These are phyloP conservation scores for Monochamus alternatus DNA, from an alignment of 2,888 invertebrate species.

Conservation along the genomic window DNA sequence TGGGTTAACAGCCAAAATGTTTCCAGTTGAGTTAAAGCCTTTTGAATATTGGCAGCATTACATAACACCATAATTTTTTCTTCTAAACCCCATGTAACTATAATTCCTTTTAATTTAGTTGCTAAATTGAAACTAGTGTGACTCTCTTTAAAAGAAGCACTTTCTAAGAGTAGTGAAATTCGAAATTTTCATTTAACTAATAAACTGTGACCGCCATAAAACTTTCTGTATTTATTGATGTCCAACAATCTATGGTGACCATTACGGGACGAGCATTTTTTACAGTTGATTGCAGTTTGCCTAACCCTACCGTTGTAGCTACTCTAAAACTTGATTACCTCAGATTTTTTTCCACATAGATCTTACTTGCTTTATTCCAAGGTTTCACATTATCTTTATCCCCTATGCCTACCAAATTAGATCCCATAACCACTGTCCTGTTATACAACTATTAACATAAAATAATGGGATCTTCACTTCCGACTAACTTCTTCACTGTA, in stretches of 20 bases:
- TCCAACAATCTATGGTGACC: no score
- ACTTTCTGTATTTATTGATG: no score
- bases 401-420: conserved; percentile 54
- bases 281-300: no score
- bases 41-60: conserved; percentile 31
- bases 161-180: conserved; percentile 53
- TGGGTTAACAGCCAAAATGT: conserved; percentile 39
- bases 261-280: no score
- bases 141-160: conserved; percentile 44
- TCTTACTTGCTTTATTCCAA: conserved; percentile 51
- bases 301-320: no score
- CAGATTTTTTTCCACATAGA: conserved; percentile 43
- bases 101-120: conserved; percentile 37
- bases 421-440: conserved; percentile 47
- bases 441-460: conserved; percentile 39
- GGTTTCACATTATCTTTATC: conserved; percentile 48
- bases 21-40: conserved; percentile 43
- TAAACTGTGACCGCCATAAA: conserved; percentile 42
- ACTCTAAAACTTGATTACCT: conserved; percentile 38
- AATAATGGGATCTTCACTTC: no score
- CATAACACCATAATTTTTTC: conserved; percentile 50
- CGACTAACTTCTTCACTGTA: no score
- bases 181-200: conserved; percentile 51
- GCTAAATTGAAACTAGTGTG: conserved; percentile 53
- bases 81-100: conserved; percentile 44